Evolutionary conservation across 2,888 invertebrate genomes (phyloP).

Genomic region (Atethmia centrago): DNA sequence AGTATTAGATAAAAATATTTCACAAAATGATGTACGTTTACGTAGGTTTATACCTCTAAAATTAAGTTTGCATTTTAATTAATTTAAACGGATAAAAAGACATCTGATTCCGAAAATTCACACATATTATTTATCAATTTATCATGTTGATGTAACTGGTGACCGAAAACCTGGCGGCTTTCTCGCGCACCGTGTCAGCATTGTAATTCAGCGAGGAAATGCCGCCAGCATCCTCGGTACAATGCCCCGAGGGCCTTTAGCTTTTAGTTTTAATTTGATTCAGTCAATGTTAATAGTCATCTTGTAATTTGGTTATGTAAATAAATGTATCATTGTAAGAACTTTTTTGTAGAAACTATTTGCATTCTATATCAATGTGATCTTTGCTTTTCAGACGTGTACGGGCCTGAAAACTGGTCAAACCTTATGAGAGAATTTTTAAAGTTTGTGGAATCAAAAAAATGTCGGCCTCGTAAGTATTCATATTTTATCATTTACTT

Average conservation of each 20-base stretch:
- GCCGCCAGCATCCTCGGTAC: too few relatives aligned
- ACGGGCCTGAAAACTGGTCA: constrained; percentile 7
- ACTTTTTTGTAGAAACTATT: not conserved
- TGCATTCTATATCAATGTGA: not conserved
- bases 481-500: not conserved
- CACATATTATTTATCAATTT: not conserved
- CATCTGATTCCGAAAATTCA: not conserved
- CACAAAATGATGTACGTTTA: not conserved
- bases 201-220: too few relatives aligned
- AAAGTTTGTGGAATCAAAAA: constrained; percentile 23
- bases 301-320: too few relatives aligned
- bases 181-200: too few relatives aligned
- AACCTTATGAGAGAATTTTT: constrained; percentile 36
- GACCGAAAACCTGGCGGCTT: too few relatives aligned
- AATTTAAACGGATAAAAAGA: not conserved
- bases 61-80: not conserved
- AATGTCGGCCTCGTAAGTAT: constrained; percentile 31
- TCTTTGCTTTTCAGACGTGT: constrained; percentile 7
- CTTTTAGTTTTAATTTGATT: too few relatives aligned
- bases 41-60: not conserved
- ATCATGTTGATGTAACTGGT: too few relatives aligned
- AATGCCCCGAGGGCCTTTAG: too few relatives aligned
- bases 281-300: too few relatives aligned
- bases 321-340: not conserved
- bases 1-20: not conserved